These are phyloP conservation scores for Sisor rabdophorus DNA, from an alignment of 2,113 vertebrate species.

Conservation along the genomic window DNA sequence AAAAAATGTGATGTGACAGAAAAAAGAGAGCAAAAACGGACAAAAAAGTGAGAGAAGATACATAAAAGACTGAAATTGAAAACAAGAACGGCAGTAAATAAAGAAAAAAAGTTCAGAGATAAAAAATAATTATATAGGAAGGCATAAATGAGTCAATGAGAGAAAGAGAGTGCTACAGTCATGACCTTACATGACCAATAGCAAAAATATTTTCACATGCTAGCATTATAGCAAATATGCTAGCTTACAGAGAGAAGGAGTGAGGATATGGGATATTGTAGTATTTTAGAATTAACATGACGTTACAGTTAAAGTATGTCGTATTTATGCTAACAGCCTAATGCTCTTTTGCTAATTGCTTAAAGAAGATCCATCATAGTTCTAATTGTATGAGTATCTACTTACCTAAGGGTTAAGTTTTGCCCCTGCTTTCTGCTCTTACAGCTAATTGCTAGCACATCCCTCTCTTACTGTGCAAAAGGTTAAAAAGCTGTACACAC, in stretches of 20 bases:
- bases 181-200: no score
- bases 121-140: no score
- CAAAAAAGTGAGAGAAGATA: no score
- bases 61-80: no score
- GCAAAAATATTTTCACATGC: no score
- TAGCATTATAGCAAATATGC: not conserved
- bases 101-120: no score
- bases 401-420: not conserved
- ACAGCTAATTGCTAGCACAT: conserved; percentile 16
- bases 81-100: no score
- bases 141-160: no score
- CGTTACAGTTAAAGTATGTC: not conserved
- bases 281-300: not conserved
- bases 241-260: not conserved
- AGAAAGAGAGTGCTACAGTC: no score
- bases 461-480: not conserved
- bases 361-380: not conserved
- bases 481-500: conserved; percentile 14
- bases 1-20: not conserved
- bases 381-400: conserved; percentile 12
- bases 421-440: not conserved
- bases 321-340: not conserved
- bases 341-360: not conserved
- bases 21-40: no score
- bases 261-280: no score